Conservation (phyloP, 2,888 invertebrate genomes). For the Charanyca ferruginea region DNA sequence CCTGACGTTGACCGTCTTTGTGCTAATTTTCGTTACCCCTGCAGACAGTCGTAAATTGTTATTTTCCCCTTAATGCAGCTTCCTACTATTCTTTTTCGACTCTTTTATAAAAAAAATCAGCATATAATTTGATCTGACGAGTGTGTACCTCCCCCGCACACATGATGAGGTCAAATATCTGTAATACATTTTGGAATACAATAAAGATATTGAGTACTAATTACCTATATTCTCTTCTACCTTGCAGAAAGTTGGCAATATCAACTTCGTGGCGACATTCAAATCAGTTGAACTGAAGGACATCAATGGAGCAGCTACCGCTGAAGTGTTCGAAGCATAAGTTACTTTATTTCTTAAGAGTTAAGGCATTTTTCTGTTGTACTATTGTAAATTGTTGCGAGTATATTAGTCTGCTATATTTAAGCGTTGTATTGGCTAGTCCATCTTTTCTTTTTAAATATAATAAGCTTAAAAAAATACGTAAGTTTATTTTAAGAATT, state of each 20-base stretch:
- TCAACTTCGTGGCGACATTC: slow-evolving; percentile 93
- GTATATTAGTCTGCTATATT: slow-evolving; percentile 45
- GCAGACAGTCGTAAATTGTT: too few relatives aligned
- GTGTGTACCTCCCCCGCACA: too few relatives aligned
- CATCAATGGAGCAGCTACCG: slow-evolving; percentile 92
- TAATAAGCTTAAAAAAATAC: slow-evolving; percentile 25
- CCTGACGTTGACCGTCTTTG: too few relatives aligned
- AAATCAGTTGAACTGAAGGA: slow-evolving; percentile 93
- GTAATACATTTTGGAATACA: too few relatives aligned
- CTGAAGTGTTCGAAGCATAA: slow-evolving; percentile 90
- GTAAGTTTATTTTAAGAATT: slow-evolving; percentile 23
- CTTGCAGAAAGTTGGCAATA: slow-evolving; percentile 91
- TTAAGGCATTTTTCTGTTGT: slow-evolving; percentile 35
- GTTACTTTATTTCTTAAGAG: slow-evolving; percentile 5
- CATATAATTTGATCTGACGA: too few relatives aligned
- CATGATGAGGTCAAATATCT: too few relatives aligned
- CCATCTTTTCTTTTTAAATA: too few relatives aligned
- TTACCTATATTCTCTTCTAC: slow-evolving; percentile 11
- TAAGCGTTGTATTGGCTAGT: slow-evolving; percentile 32
- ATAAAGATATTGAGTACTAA: too few relatives aligned
- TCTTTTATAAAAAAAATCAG: too few relatives aligned
- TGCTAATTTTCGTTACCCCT: too few relatives aligned
- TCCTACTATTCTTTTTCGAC: too few relatives aligned
- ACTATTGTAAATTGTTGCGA: slow-evolving; percentile 24
- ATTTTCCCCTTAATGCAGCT: too few relatives aligned